Conservation (phyloP, 1,140 invertebrate genomes). For the Drosophila pandora region DNA sequence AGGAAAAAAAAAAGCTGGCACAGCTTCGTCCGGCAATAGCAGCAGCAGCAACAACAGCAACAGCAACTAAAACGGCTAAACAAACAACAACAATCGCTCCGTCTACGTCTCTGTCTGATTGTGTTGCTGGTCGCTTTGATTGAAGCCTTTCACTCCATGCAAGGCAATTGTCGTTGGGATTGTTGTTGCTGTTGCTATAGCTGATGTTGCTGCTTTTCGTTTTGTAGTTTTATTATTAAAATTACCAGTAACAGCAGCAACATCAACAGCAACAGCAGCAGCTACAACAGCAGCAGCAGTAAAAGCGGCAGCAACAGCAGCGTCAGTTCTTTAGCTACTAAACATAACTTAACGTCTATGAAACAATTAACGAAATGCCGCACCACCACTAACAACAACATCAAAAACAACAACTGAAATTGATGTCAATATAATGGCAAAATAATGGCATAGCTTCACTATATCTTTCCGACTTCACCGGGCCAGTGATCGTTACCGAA, state of each 20-base stretch:
- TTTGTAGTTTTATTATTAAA: slow-evolving; percentile 81
- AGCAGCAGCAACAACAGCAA: slow-evolving; percentile 37
- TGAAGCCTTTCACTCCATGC: slow-evolving; percentile 83
- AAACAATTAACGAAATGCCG: slow-evolving; percentile 79
- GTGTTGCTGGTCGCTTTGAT: slow-evolving; percentile 76
- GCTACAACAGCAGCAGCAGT: slow-evolving; percentile 21
- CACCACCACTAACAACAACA: slow-evolving; percentile 33
- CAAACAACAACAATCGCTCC: slow-evolving; percentile 65
- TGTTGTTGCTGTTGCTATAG: slow-evolving; percentile 52
- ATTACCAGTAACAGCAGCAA: slow-evolving; percentile 61
- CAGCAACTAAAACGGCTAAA: slow-evolving; percentile 30
- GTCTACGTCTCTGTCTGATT: slow-evolving; percentile 77
- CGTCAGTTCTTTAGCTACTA: slow-evolving; percentile 75
- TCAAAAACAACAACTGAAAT: slow-evolving; percentile 57
- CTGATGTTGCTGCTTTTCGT: slow-evolving; percentile 61
- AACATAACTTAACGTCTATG: slow-evolving; percentile 81
- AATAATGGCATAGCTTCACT: slow-evolving; percentile 72
- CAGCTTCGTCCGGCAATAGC: slow-evolving; percentile 66
- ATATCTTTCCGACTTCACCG: slow-evolving; percentile 26
- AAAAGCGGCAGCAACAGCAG: slow-evolving; percentile 48
- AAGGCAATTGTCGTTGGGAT: slow-evolving; percentile 79
- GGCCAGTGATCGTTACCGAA: slow-evolving; percentile 16
- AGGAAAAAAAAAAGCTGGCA: slow-evolving; percentile 53
- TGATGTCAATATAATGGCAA: slow-evolving; percentile 80
- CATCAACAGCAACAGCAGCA: slow-evolving; percentile 15